These are phyloP conservation scores for Polyergus mexicanus DNA, from an alignment of 1,140 invertebrate genomes.

Conservation along the genomic window DNA sequence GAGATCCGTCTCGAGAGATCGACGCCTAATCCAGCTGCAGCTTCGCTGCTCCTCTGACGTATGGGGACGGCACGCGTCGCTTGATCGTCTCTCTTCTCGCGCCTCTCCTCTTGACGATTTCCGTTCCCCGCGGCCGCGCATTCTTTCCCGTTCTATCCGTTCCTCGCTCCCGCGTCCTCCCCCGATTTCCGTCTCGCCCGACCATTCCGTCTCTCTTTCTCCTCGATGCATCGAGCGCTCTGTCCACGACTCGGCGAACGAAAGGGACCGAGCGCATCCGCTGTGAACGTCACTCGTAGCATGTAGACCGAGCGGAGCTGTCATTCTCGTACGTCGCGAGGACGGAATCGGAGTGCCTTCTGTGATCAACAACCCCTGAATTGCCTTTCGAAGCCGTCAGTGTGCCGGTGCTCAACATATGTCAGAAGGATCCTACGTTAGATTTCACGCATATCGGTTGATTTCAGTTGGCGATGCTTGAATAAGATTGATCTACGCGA, in stretches of 20 bases:
- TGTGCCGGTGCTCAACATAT: constrained; percentile 41
- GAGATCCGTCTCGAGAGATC: constrained; percentile 57
- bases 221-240: constrained; percentile 41
- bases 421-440: constrained; percentile 25
- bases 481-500: neutral
- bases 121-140: constrained; percentile 25
- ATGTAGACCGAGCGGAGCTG: constrained; percentile 72
- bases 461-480: constrained; percentile 48
- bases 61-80: constrained; percentile 42
- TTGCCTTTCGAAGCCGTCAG: neutral
- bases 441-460: constrained; percentile 55
- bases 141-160: constrained; percentile 45
- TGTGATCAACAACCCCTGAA: constrained; percentile 24
- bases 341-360: constrained; percentile 28
- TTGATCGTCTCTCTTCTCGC: constrained; percentile 30
- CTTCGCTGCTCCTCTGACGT: constrained; percentile 63
- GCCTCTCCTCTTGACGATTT: constrained; percentile 4
- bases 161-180: constrained; percentile 41
- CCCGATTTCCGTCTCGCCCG: constrained; percentile 48
- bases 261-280: constrained; percentile 57
- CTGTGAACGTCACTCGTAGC: constrained; percentile 73
- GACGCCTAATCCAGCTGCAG: constrained; percentile 39
- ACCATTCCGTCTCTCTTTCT: constrained; percentile 54
- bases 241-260: constrained; percentile 62
- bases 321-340: constrained; percentile 54